phyloP scores from a whole-genome alignment of 2,888 invertebrate genomes.

The Yponomeuta cagnagella region DNA sequence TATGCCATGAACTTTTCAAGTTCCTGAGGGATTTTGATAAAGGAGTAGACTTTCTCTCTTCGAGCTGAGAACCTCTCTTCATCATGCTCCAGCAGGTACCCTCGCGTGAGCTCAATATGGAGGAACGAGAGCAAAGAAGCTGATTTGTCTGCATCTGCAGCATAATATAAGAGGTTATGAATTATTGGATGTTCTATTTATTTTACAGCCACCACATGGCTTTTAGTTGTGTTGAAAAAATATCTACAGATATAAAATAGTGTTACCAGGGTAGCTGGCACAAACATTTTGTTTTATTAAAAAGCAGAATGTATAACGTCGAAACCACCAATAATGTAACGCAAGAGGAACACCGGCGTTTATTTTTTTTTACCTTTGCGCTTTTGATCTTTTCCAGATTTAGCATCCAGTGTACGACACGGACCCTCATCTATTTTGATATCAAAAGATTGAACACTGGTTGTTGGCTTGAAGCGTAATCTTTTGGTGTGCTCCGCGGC shows the following conservation, averaged over 20 bases:
- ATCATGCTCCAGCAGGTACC: constrained; percentile 95
- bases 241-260: too few relatives aligned
- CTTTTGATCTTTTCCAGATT: constrained; percentile 47
- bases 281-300: too few relatives aligned
- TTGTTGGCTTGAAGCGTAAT: constrained; percentile 56
- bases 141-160: constrained; percentile 57
- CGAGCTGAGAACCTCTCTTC: constrained; percentile 95
- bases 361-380: constrained; percentile 40
- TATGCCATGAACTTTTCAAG: constrained; percentile 94
- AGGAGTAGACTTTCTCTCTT: constrained; percentile 96
- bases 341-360: background rate
- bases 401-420: constrained; percentile 32
- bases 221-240: too few relatives aligned
- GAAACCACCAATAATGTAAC: background rate
- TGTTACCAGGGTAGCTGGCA: too few relatives aligned
- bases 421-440: background rate
- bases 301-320: background rate
- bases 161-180: background rate
- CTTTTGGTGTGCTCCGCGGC: constrained; percentile 60
- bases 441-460: constrained; percentile 8
- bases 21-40: constrained; percentile 95
- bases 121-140: constrained; percentile 81
- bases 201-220: too few relatives aligned
- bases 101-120: constrained; percentile 91
- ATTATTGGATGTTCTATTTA: too few relatives aligned